Evolutionary conservation across 2,888 invertebrate genomes (phyloP), one percentile per base, ranked within the genome.

Genomic region (Andricus quercusramuli): DNA sequence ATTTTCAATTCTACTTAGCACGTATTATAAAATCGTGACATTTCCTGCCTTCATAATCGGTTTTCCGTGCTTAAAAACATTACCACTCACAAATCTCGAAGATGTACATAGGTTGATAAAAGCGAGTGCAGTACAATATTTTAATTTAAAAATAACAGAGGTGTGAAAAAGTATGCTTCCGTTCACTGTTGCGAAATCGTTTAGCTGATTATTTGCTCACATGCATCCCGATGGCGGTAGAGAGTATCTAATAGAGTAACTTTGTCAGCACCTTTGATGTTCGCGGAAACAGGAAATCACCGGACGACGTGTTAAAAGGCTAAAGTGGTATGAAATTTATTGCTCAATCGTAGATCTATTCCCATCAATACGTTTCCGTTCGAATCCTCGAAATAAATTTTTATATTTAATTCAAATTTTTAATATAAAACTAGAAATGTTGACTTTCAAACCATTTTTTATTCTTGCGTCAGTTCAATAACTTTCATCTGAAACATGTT

Each of bases 221-320:
- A 51, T 70, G 32, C 56, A 70, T 47, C 47, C 47, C 68, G 29
- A 47, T n/a, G 13, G 25, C 68, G 20, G 20, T 32, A n/a, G 32
- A 44, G 67, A 37, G 32, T 13, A 56, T n/a, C 29, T n/a, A n/a
- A 56, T 56, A 74, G 56, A 56, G 32, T 56, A 74, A 32, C 32
- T 51, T 56, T 74, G 51, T 74, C 74, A 56, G 56, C 56, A 56
- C 74, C 74, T 74, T 74, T 51, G 51, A 56, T 74, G 74, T n/a
- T 51, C 51, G n/a, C 56, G 74, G 51, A 74, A 74, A 74, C 74
- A 56, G 70, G 56, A 74, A 74, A 56, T 74, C 56, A n/a, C n/a
- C 13, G 20, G 56, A n/a, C n/a, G 9, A 74, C 17, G 51, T 32
- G 32, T 74, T 74, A 32, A 51, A 29, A 25, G 68, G 41, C n/a